Conservation (phyloP, 2,888 invertebrate genomes). For the Eristalinus aeneus region DNA sequence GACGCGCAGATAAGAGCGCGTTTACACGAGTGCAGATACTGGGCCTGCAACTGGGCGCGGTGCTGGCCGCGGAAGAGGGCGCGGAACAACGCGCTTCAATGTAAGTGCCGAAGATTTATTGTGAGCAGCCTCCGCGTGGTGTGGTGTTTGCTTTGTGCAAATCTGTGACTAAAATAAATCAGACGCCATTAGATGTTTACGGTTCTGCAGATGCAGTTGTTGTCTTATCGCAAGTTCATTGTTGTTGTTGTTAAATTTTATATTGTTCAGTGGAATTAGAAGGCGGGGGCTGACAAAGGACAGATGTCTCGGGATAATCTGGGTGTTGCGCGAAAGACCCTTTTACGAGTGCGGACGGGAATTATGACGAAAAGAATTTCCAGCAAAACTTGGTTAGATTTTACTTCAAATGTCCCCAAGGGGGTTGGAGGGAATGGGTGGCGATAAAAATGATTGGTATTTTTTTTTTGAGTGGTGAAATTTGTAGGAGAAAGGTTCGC, state of each 20-base stretch:
- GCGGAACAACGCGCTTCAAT: background rate
- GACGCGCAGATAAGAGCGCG: background rate
- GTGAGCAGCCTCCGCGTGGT: background rate
- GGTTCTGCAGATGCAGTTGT: background rate
- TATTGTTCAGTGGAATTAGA: background rate
- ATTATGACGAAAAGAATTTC: background rate
- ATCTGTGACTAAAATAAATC: constrained; percentile 8
- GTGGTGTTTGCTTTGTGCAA: background rate
- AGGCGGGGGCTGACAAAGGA: background rate
- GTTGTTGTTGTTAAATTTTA: background rate
- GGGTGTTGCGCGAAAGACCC: background rate
- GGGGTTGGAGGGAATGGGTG: background rate
- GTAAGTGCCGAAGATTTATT: background rate
- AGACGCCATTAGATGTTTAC: background rate
- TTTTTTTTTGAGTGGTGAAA: no score
- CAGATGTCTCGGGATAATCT: background rate
- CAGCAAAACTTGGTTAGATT: background rate
- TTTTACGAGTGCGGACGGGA: background rate
- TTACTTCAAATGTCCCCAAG: background rate
- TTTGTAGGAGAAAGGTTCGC: no score
- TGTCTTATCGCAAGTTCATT: background rate
- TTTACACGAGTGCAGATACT: background rate
- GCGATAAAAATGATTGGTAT: background rate
- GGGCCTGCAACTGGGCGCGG: no score
- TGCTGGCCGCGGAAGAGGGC: background rate